Evolutionary conservation across 2,113 vertebrate genomes (phyloP), one percentile per base, ranked within the genome.

Genomic region (Labeo rohita): DNA sequence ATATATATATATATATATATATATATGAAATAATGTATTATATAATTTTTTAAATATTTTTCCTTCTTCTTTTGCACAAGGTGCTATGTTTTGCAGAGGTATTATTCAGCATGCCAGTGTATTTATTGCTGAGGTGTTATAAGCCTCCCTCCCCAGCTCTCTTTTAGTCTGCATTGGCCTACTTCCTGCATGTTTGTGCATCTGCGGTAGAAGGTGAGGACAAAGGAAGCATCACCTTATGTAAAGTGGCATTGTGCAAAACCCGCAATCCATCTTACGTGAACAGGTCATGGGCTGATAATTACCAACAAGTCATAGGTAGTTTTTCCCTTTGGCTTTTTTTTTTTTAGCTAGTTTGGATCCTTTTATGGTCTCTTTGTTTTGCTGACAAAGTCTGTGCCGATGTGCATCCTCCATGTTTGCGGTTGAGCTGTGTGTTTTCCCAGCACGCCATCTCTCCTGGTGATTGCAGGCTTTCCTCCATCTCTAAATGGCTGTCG

Each of bases 401-500:
- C 34, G 8, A 15, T 39, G 36, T n/a, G 21, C 66, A 43, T 56
- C 59, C 70, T 66, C 49, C n/a, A 45, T 65, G 45, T 34, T 36
- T 36, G n/a, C 23, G n/a, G 21, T 28, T 18, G 61, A 74, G 82
- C 82, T 59, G 65, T 85, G 84, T 61, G n/a, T 61, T 21, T 52
- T 74, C 61, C 10, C 12, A 59, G 34, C 34, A 52, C 79, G 18
- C 50, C 15, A 21, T 73, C 76, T 89, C 88, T 47, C 63, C 66
- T 65, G 18, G 47, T 56, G 54, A 87, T 56, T 86, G 85, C 80
- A 72, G 88, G 43, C 36, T 28, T 39, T 68, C 85, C 73, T 89
- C 83, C 70, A 74, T 86, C 61, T 82, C 76, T 86, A 91, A 93
- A 90, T 89, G 73, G 87, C 73, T 68, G 86, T 87, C 47, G 83